Evolutionary conservation across 2,113 vertebrate species (phyloP).

Genomic region (Bothrops jararaca): DNA sequence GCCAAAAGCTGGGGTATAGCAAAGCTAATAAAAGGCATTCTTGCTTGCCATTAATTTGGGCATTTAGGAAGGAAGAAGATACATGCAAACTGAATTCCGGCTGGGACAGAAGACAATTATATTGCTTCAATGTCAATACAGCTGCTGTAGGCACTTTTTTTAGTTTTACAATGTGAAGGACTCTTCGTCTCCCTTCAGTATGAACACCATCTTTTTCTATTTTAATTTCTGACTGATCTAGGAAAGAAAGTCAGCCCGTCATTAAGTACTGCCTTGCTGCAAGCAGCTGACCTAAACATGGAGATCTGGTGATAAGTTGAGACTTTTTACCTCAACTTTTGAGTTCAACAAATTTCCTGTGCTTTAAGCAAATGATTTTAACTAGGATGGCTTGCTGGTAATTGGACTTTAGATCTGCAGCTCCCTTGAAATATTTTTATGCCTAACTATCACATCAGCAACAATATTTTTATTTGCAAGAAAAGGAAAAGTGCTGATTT

Average conservation of each 20-base stretch:
- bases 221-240: neutral
- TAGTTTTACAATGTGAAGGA: neutral
- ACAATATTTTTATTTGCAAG: neutral
- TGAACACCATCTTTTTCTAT: neutral
- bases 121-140: neutral
- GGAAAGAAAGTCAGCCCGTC: neutral
- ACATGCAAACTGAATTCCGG: neutral
- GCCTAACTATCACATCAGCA: neutral
- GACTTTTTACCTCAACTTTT: neutral
- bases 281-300: neutral
- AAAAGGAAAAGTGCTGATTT: neutral
- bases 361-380: neutral
- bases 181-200: neutral
- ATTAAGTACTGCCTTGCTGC: neutral
- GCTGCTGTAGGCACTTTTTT: neutral
- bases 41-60: neutral
- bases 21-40: neutral
- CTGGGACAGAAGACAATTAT: neutral
- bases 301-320: neutral
- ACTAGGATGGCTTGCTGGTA: neutral
- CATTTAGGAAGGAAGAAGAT: neutral
- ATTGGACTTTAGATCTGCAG: neutral
- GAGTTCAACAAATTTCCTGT: neutral
- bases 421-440: neutral
- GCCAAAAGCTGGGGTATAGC: neutral